Evolutionary conservation across 2,888 invertebrate genomes (phyloP).

Genomic region (Sminthurides aquaticus): DNA sequence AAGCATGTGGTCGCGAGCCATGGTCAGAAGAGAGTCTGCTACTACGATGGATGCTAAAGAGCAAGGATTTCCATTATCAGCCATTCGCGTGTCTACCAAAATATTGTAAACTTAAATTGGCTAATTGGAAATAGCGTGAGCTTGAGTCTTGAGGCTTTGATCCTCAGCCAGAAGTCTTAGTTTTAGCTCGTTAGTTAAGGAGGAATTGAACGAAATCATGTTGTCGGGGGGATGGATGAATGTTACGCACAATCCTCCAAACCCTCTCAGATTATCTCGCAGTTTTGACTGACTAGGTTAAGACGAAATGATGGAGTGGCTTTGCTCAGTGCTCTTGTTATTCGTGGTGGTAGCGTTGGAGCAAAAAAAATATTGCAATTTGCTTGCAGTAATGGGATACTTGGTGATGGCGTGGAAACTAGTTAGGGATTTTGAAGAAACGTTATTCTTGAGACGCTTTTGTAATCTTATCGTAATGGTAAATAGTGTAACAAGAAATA

Average conservation of each 20-base stretch:
- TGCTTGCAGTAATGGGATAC: background rate
- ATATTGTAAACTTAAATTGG: background rate
- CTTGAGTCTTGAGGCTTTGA: too few species aligned
- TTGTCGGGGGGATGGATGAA: background rate
- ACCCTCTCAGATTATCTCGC: too few species aligned
- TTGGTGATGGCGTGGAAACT: background rate
- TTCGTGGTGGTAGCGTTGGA: background rate
- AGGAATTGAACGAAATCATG: background rate
- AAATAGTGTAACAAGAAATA: background rate
- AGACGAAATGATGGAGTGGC: background rate
- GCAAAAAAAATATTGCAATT: conserved; percentile 1
- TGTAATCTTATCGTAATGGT: background rate
- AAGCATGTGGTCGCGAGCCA: too few species aligned
- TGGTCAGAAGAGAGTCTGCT: too few species aligned
- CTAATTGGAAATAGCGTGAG: background rate
- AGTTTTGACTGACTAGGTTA: background rate
- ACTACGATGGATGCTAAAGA: too few species aligned
- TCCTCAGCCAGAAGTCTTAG: too few species aligned
- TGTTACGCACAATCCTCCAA: background rate
- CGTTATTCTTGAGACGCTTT: too few species aligned
- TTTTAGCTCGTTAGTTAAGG: background rate
- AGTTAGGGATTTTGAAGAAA: background rate
- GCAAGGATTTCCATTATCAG: too few species aligned
- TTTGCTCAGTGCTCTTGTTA: too few species aligned
- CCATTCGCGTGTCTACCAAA: too few species aligned